Conservation (phyloP, 2,888 invertebrate species). For the Temnothorax unifasciatus region DNA sequence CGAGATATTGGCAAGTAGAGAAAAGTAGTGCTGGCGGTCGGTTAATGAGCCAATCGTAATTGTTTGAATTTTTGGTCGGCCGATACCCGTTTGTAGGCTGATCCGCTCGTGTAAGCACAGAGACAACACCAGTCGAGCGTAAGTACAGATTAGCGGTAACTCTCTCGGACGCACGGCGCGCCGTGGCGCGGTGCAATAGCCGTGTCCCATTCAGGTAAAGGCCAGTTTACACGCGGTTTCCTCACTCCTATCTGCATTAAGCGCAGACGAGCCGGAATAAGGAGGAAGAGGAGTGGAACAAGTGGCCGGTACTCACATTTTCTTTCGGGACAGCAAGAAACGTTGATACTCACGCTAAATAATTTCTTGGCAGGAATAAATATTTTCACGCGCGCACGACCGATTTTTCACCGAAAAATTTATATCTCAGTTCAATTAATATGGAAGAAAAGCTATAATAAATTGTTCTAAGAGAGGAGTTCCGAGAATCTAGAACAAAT, state of each 20-base stretch:
- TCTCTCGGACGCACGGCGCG: slow-evolving; percentile 64
- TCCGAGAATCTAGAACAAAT: background rate
- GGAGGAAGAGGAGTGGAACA: slow-evolving; percentile 32
- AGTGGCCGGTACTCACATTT: slow-evolving; percentile 4
- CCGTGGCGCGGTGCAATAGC: slow-evolving; percentile 61
- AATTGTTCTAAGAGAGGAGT: background rate
- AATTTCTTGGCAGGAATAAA: background rate
- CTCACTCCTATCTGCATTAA: slow-evolving; percentile 43
- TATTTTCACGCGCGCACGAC: background rate
- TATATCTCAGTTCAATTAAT: background rate
- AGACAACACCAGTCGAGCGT: slow-evolving; percentile 72
- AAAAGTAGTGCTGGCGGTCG: background rate
- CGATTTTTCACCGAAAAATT: background rate
- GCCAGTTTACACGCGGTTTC: slow-evolving; percentile 72
- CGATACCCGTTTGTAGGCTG: slow-evolving; percentile 46
- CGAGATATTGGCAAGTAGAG: background rate
- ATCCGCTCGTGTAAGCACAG: slow-evolving; percentile 60
- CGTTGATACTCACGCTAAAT: background rate
- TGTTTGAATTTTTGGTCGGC: slow-evolving; percentile 44
- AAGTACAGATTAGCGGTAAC: slow-evolving; percentile 79
- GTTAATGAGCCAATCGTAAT: slow-evolving; percentile 29
- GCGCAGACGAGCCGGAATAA: slow-evolving; percentile 29
- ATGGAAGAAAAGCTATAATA: background rate
- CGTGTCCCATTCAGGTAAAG: slow-evolving; percentile 75
- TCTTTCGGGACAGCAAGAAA: background rate